Evolutionary conservation across 2,797 vertebrate genomes (phyloP).

Genomic region (Sparus aurata): DNA sequence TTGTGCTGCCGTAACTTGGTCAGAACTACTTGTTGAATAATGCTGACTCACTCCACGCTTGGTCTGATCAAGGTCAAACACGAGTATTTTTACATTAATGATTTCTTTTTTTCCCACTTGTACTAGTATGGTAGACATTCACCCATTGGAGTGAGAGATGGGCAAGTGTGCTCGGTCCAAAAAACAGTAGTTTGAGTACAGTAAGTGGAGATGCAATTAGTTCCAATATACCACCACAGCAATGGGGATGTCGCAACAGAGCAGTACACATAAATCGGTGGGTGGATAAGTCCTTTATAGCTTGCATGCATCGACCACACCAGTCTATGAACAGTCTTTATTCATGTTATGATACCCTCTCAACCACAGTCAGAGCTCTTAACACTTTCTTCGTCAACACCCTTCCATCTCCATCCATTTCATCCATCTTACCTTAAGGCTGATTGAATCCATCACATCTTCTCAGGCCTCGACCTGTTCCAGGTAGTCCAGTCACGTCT

Average conservation of each 20-base stretch:
- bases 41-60: too few species aligned
- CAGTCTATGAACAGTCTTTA: not conserved
- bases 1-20: too few species aligned
- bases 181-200: not conserved
- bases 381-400: not conserved
- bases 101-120: too few species aligned
- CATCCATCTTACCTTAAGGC: constrained; percentile 42
- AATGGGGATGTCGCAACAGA: not conserved
- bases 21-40: too few species aligned
- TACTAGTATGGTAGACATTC: too few species aligned
- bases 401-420: constrained; percentile 20
- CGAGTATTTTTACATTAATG: too few species aligned
- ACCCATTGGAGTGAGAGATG: too few species aligned
- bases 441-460: constrained; percentile 44
- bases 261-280: not conserved
- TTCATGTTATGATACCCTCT: not conserved
- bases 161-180: not conserved
- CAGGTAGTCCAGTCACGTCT: constrained; percentile 72
- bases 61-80: too few species aligned
- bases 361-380: not conserved
- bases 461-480: constrained; percentile 38
- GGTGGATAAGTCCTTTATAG: not conserved
- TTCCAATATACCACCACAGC: not conserved
- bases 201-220: not conserved
- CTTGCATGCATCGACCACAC: not conserved